These are phyloP conservation scores for Camelus bactrianus DNA, from an alignment of 2,113 vertebrate species.

Conservation along the genomic window DNA sequence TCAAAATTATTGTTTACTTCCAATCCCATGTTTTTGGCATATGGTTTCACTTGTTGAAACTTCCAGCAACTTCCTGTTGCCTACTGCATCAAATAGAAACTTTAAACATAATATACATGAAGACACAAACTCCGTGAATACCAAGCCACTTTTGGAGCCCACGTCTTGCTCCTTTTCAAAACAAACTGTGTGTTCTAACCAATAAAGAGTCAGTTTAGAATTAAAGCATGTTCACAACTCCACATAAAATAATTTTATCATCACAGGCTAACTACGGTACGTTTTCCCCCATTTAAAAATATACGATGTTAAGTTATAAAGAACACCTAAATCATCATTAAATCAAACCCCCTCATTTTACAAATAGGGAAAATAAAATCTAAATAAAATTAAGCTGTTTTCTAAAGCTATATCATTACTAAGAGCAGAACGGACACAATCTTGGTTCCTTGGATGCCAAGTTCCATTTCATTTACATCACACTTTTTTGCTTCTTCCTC, in stretches of 20 bases:
- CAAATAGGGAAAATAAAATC: neutral
- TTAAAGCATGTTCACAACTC: neutral
- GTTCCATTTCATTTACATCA: neutral
- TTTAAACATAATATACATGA: neutral
- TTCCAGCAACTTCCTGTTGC: neutral
- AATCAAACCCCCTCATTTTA: slow-evolving; percentile 1
- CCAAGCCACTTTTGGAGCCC: neutral
- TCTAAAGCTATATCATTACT: neutral
- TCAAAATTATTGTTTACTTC: neutral
- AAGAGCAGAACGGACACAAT: neutral
- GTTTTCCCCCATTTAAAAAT: neutral
- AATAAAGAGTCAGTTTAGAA: neutral
- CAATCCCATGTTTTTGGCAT: neutral
- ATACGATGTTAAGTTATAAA: slow-evolving; percentile 25
- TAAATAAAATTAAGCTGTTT: neutral
- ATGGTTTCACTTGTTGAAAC: neutral
- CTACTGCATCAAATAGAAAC: neutral
- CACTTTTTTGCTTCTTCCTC: neutral
- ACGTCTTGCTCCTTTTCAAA: slow-evolving; percentile 1
- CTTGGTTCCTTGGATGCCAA: neutral
- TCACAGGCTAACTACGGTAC: neutral
- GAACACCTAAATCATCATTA: neutral
- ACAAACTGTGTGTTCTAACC: slow-evolving; percentile 18
- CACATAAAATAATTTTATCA: neutral
- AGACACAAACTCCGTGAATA: neutral